Conservation (phyloP, 1,140 invertebrate species). For the Aphidius ervi region DNA sequence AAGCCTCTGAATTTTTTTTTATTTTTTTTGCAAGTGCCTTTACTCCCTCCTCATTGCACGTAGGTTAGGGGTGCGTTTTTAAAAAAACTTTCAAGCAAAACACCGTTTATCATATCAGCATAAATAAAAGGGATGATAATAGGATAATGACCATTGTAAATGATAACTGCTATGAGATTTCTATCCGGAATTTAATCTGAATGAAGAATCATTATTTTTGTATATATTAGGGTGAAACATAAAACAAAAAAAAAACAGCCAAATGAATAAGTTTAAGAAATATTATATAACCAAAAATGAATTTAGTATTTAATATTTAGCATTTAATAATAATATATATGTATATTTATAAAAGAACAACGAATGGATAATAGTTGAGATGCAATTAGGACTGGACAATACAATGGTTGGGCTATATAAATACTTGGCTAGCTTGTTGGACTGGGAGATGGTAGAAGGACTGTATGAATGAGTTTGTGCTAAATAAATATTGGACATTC, state of each 20-base stretch:
- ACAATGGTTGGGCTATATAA: conserved; percentile 31
- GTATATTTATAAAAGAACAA: no score
- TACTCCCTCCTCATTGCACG: background rate
- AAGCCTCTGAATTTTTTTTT: conserved; percentile 21
- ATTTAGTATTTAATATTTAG: no score
- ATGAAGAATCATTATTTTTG: no score
- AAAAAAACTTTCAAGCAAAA: conserved; percentile 32
- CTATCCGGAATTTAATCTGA: conserved; percentile 4
- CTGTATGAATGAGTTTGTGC: conserved; percentile 9
- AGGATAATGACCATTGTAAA: conserved; percentile 25
- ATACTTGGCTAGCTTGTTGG: conserved; percentile 25
- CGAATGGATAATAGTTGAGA: background rate
- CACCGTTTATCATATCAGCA: conserved; percentile 36
- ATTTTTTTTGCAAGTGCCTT: background rate
- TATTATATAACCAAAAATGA: no score
- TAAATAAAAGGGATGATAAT: conserved; percentile 31
- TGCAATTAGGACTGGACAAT: conserved; percentile 19
- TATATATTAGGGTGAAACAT: background rate
- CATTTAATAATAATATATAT: no score
- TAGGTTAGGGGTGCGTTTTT: conserved; percentile 29
- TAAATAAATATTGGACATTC: conserved; percentile 36
- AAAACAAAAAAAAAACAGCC: background rate
- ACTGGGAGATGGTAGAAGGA: conserved; percentile 22
- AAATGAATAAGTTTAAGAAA: background rate
- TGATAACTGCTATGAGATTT: conserved; percentile 14